These are phyloP conservation scores for Drosophila funebris DNA, from an alignment of 1,140 invertebrate genomes.

Conservation along the genomic window DNA sequence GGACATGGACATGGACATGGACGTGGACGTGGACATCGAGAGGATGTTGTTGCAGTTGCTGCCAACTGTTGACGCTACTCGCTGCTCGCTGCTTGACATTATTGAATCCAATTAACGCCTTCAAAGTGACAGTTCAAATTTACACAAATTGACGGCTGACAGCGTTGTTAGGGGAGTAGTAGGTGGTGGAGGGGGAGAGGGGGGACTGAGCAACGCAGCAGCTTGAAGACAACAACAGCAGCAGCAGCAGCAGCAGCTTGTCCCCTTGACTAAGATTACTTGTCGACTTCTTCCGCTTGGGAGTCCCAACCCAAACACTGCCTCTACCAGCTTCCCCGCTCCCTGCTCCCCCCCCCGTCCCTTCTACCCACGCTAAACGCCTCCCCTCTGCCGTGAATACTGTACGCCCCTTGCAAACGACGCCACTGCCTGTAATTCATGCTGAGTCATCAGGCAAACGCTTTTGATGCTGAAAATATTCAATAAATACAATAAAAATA, in stretches of 20 bases:
- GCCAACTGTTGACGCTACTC: slow-evolving; percentile 20
- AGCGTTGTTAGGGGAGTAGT: not conserved
- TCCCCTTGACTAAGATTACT: not conserved
- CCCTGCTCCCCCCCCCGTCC: not conserved
- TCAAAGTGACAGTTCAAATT: slow-evolving; percentile 82
- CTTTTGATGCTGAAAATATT: slow-evolving; percentile 74
- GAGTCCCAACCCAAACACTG: not conserved
- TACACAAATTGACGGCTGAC: slow-evolving; percentile 71
- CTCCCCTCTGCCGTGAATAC: not conserved
- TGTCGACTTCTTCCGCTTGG: not conserved
- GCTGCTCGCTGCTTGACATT: slow-evolving; percentile 36
- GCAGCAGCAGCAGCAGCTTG: not conserved
- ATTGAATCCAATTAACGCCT: slow-evolving; percentile 80
- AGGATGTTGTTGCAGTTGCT: slow-evolving; percentile 15
- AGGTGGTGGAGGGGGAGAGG: not conserved
- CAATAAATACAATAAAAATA: slow-evolving; percentile 79
- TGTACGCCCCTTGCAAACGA: not conserved
- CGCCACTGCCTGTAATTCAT: slow-evolving; percentile 18
- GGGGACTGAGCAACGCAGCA: not conserved
- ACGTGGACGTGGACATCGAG: not conserved
- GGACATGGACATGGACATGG: not conserved
- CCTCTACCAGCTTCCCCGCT: not conserved
- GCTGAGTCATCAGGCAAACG: slow-evolving; percentile 62
- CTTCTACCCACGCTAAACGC: no score
- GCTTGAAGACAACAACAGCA: slow-evolving; percentile 1